Base-by-base conservation (phyloP, 1,140 invertebrate species). In the Drosophila ohnishii region DNA sequence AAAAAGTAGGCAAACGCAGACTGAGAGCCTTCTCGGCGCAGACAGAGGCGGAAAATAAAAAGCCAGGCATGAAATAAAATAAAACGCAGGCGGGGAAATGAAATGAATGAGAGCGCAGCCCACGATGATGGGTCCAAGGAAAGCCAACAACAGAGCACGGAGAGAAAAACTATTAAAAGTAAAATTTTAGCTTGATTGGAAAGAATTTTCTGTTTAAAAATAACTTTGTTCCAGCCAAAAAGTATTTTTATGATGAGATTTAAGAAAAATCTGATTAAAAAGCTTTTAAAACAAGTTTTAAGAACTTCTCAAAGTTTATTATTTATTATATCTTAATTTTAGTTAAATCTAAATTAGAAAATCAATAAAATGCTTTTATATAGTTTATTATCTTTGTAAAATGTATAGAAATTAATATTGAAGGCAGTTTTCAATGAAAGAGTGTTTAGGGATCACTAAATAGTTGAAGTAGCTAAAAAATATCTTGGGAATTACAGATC, bases 101-200 rank as follows among this genome's bases (percentile, higher is more conserved):
- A 87, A 87, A 87, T 84, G 80, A 88, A 87, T 86, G 78, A 80
- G 80, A 74, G 77, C 80, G 44, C 75, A 83, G 75, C 69, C 39
- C 63, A 67, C 63, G 55, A 42, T 61, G 79, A 40, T 51, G 44
- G 44, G 50, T 32, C 45, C 47, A 65, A 44, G 65, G 53, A 62
- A 59, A 47, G 35, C 58, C 42, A 48, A 32, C 55, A 42, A 39
- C 47, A 66, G 44, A 57, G 56, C 78, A 79, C 51, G 16, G 44
- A 6, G 32, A 56, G 30, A 59, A 71, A 28, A 28, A 28, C 25
- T 28, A 28, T 28, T 28, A 28, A 28, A 28, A 0, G 25, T 28
- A 28, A 6, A 6, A 28, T 28, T 28, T 5, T 5, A 5, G 5
- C 0, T 28, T 28, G 6, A 28, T 28, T 28, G 25, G 25, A 28